These are phyloP conservation scores for Stegodyphus dumicola DNA, from an alignment of 1,140 invertebrate species.

Conservation along the genomic window DNA sequence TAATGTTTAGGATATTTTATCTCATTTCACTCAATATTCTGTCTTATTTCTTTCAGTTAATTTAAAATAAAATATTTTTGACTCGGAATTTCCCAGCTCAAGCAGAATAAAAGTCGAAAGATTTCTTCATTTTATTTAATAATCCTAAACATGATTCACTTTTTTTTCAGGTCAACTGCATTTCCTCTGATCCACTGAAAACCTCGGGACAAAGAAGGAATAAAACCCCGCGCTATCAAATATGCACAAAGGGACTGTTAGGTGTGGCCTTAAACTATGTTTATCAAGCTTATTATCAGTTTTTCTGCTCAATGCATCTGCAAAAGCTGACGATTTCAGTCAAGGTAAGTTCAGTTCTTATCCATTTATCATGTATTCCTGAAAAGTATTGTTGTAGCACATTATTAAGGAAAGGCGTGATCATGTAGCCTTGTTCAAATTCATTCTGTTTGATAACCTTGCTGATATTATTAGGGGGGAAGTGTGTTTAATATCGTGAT, in stretches of 20 bases:
- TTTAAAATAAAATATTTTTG: no score
- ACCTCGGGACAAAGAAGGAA: conserved; percentile 20
- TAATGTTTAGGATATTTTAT: no score
- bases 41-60: no score
- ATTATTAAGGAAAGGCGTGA: conserved; percentile 11
- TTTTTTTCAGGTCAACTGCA: conserved; percentile 49
- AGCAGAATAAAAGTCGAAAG: no score
- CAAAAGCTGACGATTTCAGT: conserved; percentile 60
- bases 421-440: conserved; percentile 34
- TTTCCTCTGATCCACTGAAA: conserved; percentile 14
- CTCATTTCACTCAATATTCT: no score
- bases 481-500: no score
- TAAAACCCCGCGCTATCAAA: conserved; percentile 26
- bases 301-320: conserved; percentile 53
- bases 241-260: conserved; percentile 56
- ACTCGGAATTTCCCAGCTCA: no score
- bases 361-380: conserved; percentile 28
- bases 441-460: conserved; percentile 25
- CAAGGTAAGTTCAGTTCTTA: conserved; percentile 46
- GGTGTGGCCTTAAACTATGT: conserved; percentile 59
- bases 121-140: no score
- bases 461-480: conserved; percentile 1
- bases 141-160: not conserved
- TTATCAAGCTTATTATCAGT: conserved; percentile 59
- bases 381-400: conserved; percentile 29